Base-by-base conservation (phyloP, 2,113 vertebrate species). In the Hippocampus zosterae region DNA sequence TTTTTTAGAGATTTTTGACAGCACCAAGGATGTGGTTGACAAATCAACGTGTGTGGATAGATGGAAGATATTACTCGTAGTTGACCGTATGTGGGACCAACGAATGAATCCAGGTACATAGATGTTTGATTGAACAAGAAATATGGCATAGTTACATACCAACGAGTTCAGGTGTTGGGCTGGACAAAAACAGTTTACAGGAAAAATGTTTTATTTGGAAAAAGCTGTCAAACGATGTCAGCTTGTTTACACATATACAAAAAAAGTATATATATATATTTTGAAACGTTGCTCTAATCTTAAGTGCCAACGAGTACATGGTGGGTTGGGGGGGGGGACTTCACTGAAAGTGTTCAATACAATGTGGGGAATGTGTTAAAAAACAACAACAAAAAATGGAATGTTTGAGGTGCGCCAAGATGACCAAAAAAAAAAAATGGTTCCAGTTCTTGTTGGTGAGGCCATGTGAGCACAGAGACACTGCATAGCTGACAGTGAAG, bases 341-440 rank as follows among this genome's bases (percentile, higher is more conserved):
- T 37, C 9, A 65, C 75, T 42, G 80, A 90, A 91, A 83, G 81
- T 84, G 73, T 41, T 42, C 65, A 56, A 66, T 68, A 11, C 2
- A 18, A 33, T 16, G 21, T n/a, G 21, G 6, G 40, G 77, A 72
- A 83, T 80, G 76, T 70, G 60, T 80, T 78, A 74, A 25, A 2
- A 19, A 5, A 66, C 25, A 72, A n/a, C 73, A 33, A 2, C 16
- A 33, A 16, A 53, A 2, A 33, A 66, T 78, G 88, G 89, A 92
- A 91, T 88, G 88, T 85, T 65, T 82, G 18, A 68, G 78, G 81
- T 87, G 76, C 65, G 62, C 69, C 53, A 48, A 16, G 62, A 81
- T 50, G 27, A 72, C 72, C 23, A 66, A 67, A 48, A 68, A n/a
- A 25, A 15, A 0, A 46, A 61, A 50, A 25, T 16, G 42, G 40